A percentile compares a stretch with the other conserved stretches of the same genome.
phyloP scores from a whole-genome alignment of 2,797 vertebrate genomes.

The Antrozous pallidus region DNA sequence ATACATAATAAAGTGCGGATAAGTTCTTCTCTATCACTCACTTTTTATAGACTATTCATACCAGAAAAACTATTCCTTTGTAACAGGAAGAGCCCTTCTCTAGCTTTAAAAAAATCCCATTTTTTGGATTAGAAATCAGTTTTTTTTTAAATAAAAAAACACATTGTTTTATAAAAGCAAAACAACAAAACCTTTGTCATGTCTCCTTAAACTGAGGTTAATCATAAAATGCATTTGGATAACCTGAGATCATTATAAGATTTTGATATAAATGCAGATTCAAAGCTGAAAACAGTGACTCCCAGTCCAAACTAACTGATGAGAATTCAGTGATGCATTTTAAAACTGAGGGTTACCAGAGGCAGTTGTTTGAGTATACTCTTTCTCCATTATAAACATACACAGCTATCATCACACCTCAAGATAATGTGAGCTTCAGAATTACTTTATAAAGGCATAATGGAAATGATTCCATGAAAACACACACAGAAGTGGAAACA shows the following conservation, averaged over 20 bases:
- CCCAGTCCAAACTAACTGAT: neutral
- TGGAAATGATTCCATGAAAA: neutral
- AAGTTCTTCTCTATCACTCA: neutral
- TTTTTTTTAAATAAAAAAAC: neutral
- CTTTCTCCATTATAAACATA: neutral
- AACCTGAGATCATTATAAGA: constrained; percentile 7
- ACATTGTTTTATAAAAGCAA: neutral
- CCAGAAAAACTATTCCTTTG: neutral
- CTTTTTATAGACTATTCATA: constrained; percentile 1
- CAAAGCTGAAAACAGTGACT: neutral
- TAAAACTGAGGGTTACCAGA: neutral
- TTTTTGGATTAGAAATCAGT: constrained; percentile 3
- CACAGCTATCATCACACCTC: neutral
- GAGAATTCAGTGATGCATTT: neutral
- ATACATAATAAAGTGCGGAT: neutral
- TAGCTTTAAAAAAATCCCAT: neutral
- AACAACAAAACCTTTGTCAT: neutral
- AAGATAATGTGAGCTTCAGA: neutral
- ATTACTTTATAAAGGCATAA: neutral
- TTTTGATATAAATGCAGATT: neutral
- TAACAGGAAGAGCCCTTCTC: neutral
- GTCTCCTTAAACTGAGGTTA: constrained; percentile 13
- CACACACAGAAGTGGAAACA: neutral
- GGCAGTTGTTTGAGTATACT: neutral
- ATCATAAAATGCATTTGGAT: constrained; percentile 10